Evolutionary conservation across 2,113 vertebrate species (phyloP).

Genomic region (Micromys minutus): DNA sequence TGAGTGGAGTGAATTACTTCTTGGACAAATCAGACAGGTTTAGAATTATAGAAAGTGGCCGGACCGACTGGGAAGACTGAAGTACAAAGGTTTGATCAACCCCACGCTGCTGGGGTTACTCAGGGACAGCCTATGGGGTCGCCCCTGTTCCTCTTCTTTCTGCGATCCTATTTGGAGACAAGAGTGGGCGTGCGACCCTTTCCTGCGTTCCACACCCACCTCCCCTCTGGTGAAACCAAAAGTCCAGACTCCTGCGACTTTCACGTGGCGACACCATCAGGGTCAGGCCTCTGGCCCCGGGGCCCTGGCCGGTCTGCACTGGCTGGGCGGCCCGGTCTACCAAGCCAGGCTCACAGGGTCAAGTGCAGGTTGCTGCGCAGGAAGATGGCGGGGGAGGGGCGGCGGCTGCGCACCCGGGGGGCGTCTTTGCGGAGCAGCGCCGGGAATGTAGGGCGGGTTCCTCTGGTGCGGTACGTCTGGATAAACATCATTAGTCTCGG

Average conservation of each 20-base stretch:
- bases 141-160: background rate
- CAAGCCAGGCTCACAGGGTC: slow-evolving; percentile 87
- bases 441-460: slow-evolving; percentile 85
- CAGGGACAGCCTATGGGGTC: background rate
- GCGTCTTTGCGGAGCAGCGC: slow-evolving; percentile 49
- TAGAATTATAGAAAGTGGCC: background rate
- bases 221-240: background rate
- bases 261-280: slow-evolving; percentile 31
- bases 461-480: slow-evolving; percentile 89
- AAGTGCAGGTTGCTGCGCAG: slow-evolving; percentile 86
- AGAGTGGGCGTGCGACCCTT: background rate
- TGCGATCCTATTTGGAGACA: background rate
- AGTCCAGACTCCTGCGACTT: slow-evolving; percentile 57
- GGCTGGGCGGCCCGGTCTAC: slow-evolving; percentile 82
- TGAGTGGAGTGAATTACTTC: background rate
- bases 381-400: slow-evolving; percentile 85
- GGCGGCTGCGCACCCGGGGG: slow-evolving; percentile 79
- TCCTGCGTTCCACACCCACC: background rate
- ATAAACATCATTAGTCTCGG: slow-evolving; percentile 89
- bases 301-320: slow-evolving; percentile 69
- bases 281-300: slow-evolving; percentile 22
- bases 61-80: too few relatives aligned
- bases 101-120: background rate
- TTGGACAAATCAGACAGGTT: background rate
- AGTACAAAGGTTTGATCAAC: background rate